Evolutionary conservation across 2,888 invertebrate genomes (phyloP).

Genomic region (Chrysolina americana): DNA sequence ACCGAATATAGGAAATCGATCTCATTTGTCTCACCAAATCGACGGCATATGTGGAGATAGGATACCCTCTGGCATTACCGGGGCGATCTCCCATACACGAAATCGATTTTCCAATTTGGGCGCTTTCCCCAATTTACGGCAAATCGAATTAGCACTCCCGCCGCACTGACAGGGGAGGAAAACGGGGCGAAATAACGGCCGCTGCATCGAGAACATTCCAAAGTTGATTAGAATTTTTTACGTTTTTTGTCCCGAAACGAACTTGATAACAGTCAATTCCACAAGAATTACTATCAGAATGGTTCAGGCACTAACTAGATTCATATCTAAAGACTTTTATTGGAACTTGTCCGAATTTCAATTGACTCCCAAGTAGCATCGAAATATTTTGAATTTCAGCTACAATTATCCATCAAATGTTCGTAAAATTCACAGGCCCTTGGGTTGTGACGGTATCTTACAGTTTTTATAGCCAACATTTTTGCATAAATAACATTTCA

Average conservation of each 20-base stretch:
- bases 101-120: conserved; percentile 50
- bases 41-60: conserved; percentile 25
- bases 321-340: too few relatives aligned
- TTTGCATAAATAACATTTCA: too few relatives aligned
- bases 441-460: too few relatives aligned
- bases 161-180: conserved; percentile 23
- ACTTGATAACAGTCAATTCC: background rate
- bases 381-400: too few relatives aligned
- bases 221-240: conserved; percentile 22
- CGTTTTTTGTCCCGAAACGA: background rate
- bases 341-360: too few relatives aligned
- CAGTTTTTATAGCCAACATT: too few relatives aligned
- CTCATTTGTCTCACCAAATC: conserved; percentile 8
- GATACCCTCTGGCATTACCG: conserved; percentile 34
- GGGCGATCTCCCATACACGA: conserved; percentile 38
- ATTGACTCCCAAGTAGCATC: too few relatives aligned
- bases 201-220: conserved; percentile 28
- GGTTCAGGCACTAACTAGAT: too few relatives aligned
- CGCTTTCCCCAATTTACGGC: conserved; percentile 50
- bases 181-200: conserved; percentile 26
- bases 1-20: conserved; percentile 20
- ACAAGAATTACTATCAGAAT: too few relatives aligned
- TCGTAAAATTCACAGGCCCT: too few relatives aligned
- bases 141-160: conserved; percentile 50
- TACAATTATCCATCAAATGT: too few relatives aligned